Percentiles rank a stretch among this genome's conserved stretches.
Evolutionary conservation across 2,888 invertebrate genomes (phyloP).

Genomic region (Pyralis farinalis): DNA sequence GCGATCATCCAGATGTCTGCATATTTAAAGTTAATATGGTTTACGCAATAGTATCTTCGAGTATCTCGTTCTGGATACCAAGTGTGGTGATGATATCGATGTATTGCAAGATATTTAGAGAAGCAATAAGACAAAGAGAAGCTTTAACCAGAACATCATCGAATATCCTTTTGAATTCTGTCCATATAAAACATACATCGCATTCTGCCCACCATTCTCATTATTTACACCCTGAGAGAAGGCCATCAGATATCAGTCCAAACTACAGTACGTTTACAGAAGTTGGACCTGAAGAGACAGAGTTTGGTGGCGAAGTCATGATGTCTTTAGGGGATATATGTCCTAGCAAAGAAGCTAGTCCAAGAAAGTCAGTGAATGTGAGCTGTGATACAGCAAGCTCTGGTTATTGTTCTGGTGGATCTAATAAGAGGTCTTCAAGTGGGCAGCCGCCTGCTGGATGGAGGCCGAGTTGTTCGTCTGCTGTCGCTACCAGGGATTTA

Average conservation of each 20-base stretch:
- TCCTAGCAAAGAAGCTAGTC: conserved; percentile 73
- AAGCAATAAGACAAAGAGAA: conserved; percentile 90
- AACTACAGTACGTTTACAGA: conserved; percentile 77
- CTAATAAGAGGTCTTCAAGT: conserved; percentile 69
- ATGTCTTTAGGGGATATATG: conserved; percentile 68
- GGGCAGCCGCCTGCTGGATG: conserved; percentile 78
- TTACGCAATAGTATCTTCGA: conserved; percentile 93
- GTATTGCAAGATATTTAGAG: conserved; percentile 92
- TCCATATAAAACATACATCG: conserved; percentile 90
- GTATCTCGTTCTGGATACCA: conserved; percentile 96
- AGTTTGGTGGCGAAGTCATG: conserved; percentile 63
- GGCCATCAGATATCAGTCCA: conserved; percentile 71
- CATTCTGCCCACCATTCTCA: conserved; percentile 84
- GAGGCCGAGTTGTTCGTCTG: conserved; percentile 82
- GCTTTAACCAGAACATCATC: conserved; percentile 92
- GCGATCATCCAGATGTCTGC: conserved; percentile 87
- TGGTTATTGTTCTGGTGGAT: conserved; percentile 74
- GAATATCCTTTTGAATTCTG: conserved; percentile 91
- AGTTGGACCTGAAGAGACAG: conserved; percentile 69
- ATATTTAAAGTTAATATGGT: conserved; percentile 92
- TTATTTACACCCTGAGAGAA: conserved; percentile 67
- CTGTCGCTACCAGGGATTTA: conserved; percentile 78
- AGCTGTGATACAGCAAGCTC: conserved; percentile 76
- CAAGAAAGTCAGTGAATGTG: conserved; percentile 71
- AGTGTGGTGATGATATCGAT: conserved; percentile 95